These are phyloP conservation scores for Hippasteria phrygiana DNA, from an alignment of 53 echinoderm and acorn worm species.

Conservation along the genomic window DNA sequence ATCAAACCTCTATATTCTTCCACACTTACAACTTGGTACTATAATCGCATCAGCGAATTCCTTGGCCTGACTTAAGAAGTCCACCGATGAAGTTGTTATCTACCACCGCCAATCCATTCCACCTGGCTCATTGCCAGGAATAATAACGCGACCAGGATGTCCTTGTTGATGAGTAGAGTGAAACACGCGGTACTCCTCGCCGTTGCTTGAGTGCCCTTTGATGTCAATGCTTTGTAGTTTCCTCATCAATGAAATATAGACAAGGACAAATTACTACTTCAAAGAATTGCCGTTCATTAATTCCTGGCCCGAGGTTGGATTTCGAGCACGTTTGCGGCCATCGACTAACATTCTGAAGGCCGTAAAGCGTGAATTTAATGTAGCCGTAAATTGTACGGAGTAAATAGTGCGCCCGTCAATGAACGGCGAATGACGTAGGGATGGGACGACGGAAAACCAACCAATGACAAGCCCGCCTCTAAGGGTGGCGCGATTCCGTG, in stretches of 20 bases:
- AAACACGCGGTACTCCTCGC: not conserved
- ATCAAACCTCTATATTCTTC: too few relatives aligned
- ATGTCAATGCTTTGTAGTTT: constrained; percentile 8
- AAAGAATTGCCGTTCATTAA: not conserved
- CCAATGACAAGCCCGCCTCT: constrained; percentile 20
- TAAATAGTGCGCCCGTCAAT: constrained; percentile 8
- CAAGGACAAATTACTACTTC: constrained; percentile 23
- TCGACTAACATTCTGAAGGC: not conserved
- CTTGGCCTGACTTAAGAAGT: too few relatives aligned
- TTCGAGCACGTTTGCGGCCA: constrained; percentile 57
- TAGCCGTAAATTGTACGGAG: constrained; percentile 7
- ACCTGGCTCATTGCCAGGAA: not conserved
- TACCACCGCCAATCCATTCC: not conserved
- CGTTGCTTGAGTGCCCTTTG: not conserved
- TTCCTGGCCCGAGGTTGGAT: not conserved
- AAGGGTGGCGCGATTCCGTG: constrained; percentile 55
- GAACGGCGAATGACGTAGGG: constrained; percentile 38
- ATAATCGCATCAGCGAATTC: too few relatives aligned
- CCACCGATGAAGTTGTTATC: too few relatives aligned
- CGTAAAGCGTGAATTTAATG: constrained; percentile 25
- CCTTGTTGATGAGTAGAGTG: not conserved
- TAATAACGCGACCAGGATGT: not conserved
- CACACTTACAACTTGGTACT: too few relatives aligned
- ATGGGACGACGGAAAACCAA: constrained; percentile 1
- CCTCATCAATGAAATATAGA: not conserved